phyloP scores from a whole-genome alignment of 2,888 invertebrate genomes.

The Scotopteryx bipunctaria region DNA sequence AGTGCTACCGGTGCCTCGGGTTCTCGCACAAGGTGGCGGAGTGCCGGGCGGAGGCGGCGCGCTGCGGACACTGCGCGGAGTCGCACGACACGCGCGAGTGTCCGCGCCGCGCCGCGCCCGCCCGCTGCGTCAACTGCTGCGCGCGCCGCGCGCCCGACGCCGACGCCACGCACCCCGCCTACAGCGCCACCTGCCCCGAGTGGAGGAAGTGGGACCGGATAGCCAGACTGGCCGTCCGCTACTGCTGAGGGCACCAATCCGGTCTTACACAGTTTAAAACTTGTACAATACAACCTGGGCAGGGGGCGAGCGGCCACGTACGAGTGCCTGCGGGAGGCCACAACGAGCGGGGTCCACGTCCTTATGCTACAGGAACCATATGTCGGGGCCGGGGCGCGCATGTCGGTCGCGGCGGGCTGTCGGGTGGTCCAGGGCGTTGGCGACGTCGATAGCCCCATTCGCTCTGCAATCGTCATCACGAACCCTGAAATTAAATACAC shows the following conservation, averaged over 20 bases:
- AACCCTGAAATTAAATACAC: background rate
- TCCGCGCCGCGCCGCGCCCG: background rate
- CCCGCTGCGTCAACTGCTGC: constrained; percentile 1
- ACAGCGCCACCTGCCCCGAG: background rate
- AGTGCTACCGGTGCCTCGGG: constrained; percentile 12
- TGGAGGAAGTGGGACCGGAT: background rate
- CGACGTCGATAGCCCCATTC: background rate
- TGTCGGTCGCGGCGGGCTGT: background rate
- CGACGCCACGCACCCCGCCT: constrained; percentile 1
- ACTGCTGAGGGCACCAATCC: constrained; percentile 3
- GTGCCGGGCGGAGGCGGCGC: background rate
- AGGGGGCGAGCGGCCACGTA: background rate
- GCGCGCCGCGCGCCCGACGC: background rate
- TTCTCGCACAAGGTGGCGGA: constrained; percentile 7
- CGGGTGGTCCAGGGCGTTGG: background rate
- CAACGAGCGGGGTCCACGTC: background rate
- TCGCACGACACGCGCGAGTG: constrained; percentile 13
- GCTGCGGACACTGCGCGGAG: constrained; percentile 6
- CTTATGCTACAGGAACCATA: background rate
- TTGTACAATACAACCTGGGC: background rate
- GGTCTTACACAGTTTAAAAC: background rate
- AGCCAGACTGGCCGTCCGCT: background rate
- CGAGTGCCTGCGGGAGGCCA: constrained; percentile 2
- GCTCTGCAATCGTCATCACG: background rate
- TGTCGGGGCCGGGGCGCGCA: background rate